A percentile compares a stretch with the other conserved stretches of the same genome.
These are phyloP conservation scores for Danionella cerebrum DNA, from an alignment of 2,113 vertebrate species.

Conservation along the genomic window DNA sequence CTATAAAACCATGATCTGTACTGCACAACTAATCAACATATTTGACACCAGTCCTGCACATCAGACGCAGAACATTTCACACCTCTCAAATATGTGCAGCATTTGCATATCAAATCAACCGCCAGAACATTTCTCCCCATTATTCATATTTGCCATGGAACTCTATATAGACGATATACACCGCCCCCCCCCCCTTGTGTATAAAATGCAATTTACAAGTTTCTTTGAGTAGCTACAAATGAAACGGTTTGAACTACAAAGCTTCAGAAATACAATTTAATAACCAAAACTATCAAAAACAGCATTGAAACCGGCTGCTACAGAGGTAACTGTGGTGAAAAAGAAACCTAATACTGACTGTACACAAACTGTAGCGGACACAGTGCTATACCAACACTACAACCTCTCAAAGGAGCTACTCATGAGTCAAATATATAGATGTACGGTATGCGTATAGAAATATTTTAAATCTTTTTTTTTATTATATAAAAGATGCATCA, in stretches of 20 bases:
- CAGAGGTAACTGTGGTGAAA: constrained; percentile 52
- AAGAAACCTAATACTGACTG: constrained; percentile 58
- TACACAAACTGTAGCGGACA: constrained; percentile 3
- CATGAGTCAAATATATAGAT: not conserved
- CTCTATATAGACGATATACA: constrained; percentile 37
- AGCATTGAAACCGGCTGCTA: constrained; percentile 27
- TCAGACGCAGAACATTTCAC: constrained; percentile 25
- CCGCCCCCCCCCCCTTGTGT: constrained; percentile 54
- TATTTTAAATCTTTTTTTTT: too few relatives aligned
- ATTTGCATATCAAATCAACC: constrained; percentile 52
- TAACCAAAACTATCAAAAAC: constrained; percentile 32
- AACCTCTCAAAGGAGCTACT: not conserved
- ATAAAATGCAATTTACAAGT: constrained; percentile 54
- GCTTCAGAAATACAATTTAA: constrained; percentile 32
- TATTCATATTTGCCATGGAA: constrained; percentile 30
- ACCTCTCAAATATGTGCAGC: constrained; percentile 27
- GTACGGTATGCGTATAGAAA: not conserved
- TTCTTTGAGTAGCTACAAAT: constrained; percentile 28
- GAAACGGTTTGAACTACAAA: constrained; percentile 19
- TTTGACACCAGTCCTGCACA: not conserved
- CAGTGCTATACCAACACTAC: constrained; percentile 1
- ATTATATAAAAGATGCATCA: too few relatives aligned
- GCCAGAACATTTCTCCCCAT: constrained; percentile 30
- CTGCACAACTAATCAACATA: not conserved
- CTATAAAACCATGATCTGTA: not conserved